Evolutionary conservation across 2,797 vertebrate genomes (phyloP), one percentile per base, ranked within the genome.

Genomic region (Schizothorax lantsangensis): DNA sequence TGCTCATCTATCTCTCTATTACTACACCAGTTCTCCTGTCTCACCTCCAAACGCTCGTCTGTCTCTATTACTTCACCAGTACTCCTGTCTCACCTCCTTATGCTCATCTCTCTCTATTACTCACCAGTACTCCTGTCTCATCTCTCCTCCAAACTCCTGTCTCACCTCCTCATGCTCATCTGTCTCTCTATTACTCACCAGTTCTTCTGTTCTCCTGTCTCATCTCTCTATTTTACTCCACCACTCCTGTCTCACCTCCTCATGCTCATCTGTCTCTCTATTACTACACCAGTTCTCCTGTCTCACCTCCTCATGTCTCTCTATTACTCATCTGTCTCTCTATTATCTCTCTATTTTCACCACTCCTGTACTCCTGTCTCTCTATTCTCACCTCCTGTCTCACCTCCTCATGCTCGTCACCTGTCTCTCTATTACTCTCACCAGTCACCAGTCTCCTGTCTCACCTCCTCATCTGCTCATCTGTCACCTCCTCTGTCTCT

Each of bases 361-460:
- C n/a, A n/a, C n/a, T n/a, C n/a, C n/a, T n/a, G n/a, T n/a, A n/a
- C n/a, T n/a, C 14, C 26, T 68, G 15, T 38, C 4, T 69, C 33
- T 38, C 33, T 21, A 21, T 38, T 38, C 66, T 69, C 33, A 66
- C 93, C 91, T 90, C 91, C 66, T 10, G 4, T 69, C 33, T 38
- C 66, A 38, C 36, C 33, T 21, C 64, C 66, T 0, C 6, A 17
- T 1, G 0, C 62, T n/a, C n/a, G n/a, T 33, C 1, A 0, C 33
- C 45, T 47, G 14, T 66, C 6, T 33, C 62, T 66, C 64, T 33
- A 36, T 68, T 9, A 36, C 26, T 33, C 11, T n/a, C 6, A 36
- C 2, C 1, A 0, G n/a, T 2, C n/a, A n/a, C n/a, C n/a, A n/a
- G n/a, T 1, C 57, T 26, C n/a, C 57, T 17, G 30, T 66, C 30